Base-by-base conservation (phyloP, 92 coral and sea anemone genomes). In the Heteractis magnifica region DNA sequence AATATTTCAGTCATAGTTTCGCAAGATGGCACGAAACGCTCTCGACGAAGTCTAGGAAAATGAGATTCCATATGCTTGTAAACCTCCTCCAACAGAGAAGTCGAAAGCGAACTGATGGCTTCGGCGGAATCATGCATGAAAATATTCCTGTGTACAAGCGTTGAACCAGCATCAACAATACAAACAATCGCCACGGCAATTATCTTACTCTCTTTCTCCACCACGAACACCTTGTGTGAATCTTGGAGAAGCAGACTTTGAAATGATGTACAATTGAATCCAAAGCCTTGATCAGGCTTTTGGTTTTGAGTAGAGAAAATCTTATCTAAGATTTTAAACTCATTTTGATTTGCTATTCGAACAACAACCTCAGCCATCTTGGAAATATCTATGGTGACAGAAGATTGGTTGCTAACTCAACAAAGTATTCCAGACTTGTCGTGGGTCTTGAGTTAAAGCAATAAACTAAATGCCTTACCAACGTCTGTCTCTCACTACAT, bases 131-230 rank as follows among this genome's bases (percentile, higher is more conserved):
- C 48, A 12, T 6, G 11, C 49, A 56, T 72, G 72, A 51, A 26
- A 16, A 60, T 48, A 44, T 73, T 60, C 51, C 71, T 82, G 86
- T 71, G 19, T 5, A 74, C 86, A 56, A 82, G 86, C 18, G 86
- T 72, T 16, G 86, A 23, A 52, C 79, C 79, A 72, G 79, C 71
- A 51, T 82, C 86, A 16, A 75, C 86, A 23, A 74, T 64, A 16
- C 56, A 34, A 18, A 62, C 26, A 19, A 82, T 44, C 8, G 49
- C 56, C n/a, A 56, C 79, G 15, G 68, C 86, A 72, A 64, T 2
- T 6, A 75, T n/a, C 8, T 56, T 52, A 10, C 79, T 60, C 0
- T 74, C 56, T 41, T 52, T n/a, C 44, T 82, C 86, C 3, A 62
- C 80, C 7, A 82, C 72, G 21, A 82, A 82, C 21, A 82, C 60